These are phyloP conservation scores for Karalla daura DNA, from an alignment of 2,797 vertebrate species.

Conservation along the genomic window DNA sequence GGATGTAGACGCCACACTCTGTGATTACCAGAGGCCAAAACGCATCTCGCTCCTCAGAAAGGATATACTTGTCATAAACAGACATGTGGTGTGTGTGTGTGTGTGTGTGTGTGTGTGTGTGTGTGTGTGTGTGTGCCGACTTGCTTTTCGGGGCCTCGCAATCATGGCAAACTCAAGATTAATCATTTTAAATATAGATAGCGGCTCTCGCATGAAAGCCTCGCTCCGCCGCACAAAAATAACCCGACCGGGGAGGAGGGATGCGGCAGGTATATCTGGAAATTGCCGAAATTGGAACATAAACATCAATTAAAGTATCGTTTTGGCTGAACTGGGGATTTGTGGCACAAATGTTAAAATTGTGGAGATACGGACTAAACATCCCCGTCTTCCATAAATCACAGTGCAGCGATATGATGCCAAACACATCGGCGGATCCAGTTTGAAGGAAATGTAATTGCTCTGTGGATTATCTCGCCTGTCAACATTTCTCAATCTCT, in stretches of 20 bases:
- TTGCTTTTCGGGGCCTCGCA: constrained; percentile 52
- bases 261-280: constrained; percentile 40
- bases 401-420: constrained; percentile 19
- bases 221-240: constrained; percentile 22
- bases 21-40: constrained; percentile 53
- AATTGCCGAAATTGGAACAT: constrained; percentile 33
- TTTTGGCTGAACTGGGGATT: constrained; percentile 38
- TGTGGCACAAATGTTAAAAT: constrained; percentile 34
- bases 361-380: constrained; percentile 12
- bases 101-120: no score
- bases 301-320: constrained; percentile 59
- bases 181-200: constrained; percentile 75
- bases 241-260: constrained; percentile 21
- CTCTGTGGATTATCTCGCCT: constrained; percentile 18
- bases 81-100: constrained; percentile 55
- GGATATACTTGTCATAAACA: constrained; percentile 65
- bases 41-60: constrained; percentile 49
- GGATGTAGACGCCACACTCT: constrained; percentile 37
- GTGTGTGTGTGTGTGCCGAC: no score
- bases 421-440: constrained; percentile 22
- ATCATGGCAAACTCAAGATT: constrained; percentile 69
- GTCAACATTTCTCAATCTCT: not conserved
- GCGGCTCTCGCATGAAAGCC: constrained; percentile 32
- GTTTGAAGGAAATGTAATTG: constrained; percentile 42
- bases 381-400: constrained; percentile 9